Evolutionary conservation across 1,140 invertebrate species (phyloP), one percentile per base, ranked within the genome.

Genomic region (Heliothis subflexa): DNA sequence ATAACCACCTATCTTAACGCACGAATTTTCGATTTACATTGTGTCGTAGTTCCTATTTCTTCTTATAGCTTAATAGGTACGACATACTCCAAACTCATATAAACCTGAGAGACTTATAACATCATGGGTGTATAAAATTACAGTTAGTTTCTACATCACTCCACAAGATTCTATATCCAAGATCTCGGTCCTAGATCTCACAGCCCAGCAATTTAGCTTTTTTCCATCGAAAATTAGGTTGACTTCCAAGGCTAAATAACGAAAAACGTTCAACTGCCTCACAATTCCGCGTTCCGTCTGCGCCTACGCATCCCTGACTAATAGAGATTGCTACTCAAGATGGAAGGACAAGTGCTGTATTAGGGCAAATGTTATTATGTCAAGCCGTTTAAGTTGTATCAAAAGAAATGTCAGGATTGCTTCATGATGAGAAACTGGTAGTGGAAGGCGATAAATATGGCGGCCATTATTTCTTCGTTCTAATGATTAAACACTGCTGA

Each of bases 241-340:
- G 40, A 66, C 10, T 28, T 59, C 28, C 13, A 47, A 16, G n/a
- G 62, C 16, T 10, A 66, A 16, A 14, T 18, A 66, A 21, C 62
- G 0, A 9, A 70, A 49, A 68, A 68, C 16, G 16, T 47, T 52
- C 3, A 75, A 64, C 13, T 57, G 2, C 70, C 52, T 28, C 57
- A 61, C 45, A 14, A 75, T 75, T 75, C 73, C 73, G 73, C 59
- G 73, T 75, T 75, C 59, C 14, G 14, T 33, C 45, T 25, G n/a
- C 71, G 47, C 73, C 73, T 61, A 75, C 73, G 21, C 73, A 40
- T 52, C 2, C 5, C 47, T 64, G 47, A 64, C 73, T 64, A 75
- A 75, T 64, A 62, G 57, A 25, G 57, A 64, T 55, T 54, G 28
- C 14, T 47, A 9, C 25, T 64, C 5, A 50, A 75, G 14, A 50